Percentiles rank a stretch among this genome's conserved stretches.
phyloP scores from a whole-genome alignment of 2,888 invertebrate genomes.

The Hesperia comma region DNA sequence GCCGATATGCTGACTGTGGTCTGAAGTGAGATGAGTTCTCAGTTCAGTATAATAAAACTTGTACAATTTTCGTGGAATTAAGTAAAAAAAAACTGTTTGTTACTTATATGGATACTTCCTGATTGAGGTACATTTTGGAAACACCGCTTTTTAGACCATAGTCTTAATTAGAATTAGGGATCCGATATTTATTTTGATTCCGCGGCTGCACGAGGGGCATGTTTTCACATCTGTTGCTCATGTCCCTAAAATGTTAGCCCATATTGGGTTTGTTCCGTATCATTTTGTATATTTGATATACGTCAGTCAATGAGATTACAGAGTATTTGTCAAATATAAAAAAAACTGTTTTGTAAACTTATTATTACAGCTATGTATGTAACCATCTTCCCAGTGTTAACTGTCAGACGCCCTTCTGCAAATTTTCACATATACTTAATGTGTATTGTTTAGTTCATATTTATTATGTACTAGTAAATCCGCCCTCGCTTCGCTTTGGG shows the following conservation, averaged over 20 bases:
- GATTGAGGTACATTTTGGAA: background rate
- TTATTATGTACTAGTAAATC: too few relatives aligned
- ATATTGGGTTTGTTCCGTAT: slow-evolving; percentile 44
- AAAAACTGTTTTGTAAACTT: background rate
- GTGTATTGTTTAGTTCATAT: too few relatives aligned
- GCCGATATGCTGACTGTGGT: too few relatives aligned
- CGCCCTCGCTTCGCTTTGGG: too few relatives aligned
- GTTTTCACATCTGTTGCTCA: slow-evolving; percentile 50
- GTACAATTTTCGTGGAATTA: too few relatives aligned
- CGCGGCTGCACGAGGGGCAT: slow-evolving; percentile 53
- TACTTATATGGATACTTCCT: background rate
- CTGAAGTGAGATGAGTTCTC: too few relatives aligned
- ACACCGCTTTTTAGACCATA: slow-evolving; percentile 14
- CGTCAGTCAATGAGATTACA: background rate
- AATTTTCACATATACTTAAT: too few relatives aligned
- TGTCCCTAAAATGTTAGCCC: slow-evolving; percentile 44
- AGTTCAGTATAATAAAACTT: too few relatives aligned
- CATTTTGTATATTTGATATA: slow-evolving; percentile 39
- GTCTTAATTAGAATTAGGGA: slow-evolving; percentile 34
- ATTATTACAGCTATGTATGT: background rate
- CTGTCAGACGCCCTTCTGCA: too few relatives aligned
- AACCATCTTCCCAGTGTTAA: too few relatives aligned
- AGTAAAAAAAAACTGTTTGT: too few relatives aligned
- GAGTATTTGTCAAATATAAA: background rate
- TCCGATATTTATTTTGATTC: slow-evolving; percentile 72